Conservation (phyloP, 1,140 invertebrate species). For the Panagrolaimus sp. region DNA sequence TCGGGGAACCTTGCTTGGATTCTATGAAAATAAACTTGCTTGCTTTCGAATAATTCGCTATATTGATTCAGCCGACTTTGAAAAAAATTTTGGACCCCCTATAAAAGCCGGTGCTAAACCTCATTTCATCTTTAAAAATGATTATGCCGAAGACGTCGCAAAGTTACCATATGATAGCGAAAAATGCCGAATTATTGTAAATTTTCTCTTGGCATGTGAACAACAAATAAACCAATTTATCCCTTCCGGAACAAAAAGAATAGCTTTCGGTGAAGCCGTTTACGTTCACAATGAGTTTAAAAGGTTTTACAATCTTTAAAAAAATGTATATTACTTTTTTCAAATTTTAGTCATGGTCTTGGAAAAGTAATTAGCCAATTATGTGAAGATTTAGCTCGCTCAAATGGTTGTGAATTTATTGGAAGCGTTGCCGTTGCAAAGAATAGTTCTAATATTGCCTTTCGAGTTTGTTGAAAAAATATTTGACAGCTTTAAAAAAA, state of each 20-base stretch:
- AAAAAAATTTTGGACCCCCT: neutral
- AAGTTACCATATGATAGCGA: neutral
- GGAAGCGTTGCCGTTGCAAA: neutral
- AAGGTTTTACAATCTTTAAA: neutral
- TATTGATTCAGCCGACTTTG: neutral
- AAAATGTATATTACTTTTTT: too few relatives aligned
- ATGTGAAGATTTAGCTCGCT: neutral
- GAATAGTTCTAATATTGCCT: too few relatives aligned
- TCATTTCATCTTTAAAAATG: neutral
- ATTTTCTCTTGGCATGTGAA: neutral
- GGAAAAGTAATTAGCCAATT: neutral
- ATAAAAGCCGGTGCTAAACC: neutral
- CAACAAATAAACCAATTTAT: neutral
- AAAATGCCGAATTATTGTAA: neutral
- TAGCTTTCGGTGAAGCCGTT: conserved; percentile 1
- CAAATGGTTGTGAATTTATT: neutral
- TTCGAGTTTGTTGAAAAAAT: too few relatives aligned
- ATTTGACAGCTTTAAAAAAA: too few relatives aligned
- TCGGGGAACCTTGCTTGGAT: neutral
- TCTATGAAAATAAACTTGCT: conserved; percentile 3
- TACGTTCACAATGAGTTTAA: neutral
- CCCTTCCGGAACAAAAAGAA: neutral
- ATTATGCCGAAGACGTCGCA: neutral
- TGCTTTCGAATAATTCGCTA: conserved; percentile 11
- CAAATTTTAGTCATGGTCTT: neutral